Conservation (phyloP, 2,888 invertebrate genomes). For the Synergus japonicus region DNA sequence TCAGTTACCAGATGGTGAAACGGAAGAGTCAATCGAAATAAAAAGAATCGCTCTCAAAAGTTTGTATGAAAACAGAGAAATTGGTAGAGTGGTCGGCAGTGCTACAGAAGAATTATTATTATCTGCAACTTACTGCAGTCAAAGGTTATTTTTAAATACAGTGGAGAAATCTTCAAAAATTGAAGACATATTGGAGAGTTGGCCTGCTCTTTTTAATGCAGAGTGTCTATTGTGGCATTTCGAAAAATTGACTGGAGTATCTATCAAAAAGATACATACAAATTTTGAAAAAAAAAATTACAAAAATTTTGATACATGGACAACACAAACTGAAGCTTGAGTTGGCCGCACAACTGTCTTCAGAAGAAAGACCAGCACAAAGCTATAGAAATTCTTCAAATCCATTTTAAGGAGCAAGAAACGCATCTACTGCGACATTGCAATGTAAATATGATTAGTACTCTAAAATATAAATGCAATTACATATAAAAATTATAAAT, state of each 20-base stretch:
- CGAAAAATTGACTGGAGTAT: conserved; percentile 11
- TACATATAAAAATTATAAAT: too few species aligned
- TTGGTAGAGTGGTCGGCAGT: neutral
- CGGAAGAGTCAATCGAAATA: neutral
- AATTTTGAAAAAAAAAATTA: neutral
- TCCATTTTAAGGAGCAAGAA: too few species aligned
- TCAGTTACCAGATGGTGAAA: neutral
- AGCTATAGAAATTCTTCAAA: too few species aligned
- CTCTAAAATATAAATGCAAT: too few species aligned
- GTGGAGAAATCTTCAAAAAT: neutral
- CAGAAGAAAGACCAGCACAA: too few species aligned
- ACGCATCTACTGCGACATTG: too few species aligned
- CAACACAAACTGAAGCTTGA: neutral
- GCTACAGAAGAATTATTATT: neutral
- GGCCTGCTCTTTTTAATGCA: neutral
- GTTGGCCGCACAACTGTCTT: neutral
- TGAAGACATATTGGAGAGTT: neutral
- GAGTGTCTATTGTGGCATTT: conserved; percentile 1
- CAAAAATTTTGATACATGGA: neutral
- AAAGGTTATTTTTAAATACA: conserved; percentile 1
- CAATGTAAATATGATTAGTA: too few species aligned
- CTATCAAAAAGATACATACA: neutral
- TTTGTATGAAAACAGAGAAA: neutral
- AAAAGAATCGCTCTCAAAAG: neutral
- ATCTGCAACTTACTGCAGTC: neutral